Percentiles rank a stretch among this genome's conserved stretches.
These are phyloP conservation scores for Limulus polyphemus DNA, from an alignment of 2,888 invertebrate species.

Conservation along the genomic window DNA sequence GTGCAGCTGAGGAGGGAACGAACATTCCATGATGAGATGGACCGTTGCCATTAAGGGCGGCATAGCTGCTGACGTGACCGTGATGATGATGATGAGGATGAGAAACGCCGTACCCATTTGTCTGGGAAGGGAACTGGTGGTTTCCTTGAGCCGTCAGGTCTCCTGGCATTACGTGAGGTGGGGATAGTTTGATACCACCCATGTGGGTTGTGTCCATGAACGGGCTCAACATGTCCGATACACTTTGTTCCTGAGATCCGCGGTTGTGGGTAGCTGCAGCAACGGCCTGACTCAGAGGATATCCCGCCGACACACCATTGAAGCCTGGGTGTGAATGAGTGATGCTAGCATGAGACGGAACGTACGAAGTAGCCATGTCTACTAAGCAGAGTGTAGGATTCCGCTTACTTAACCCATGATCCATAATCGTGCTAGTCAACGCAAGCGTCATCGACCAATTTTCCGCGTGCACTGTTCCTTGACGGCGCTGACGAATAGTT, in stretches of 20 bases:
- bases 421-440: background rate
- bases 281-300: slow-evolving; percentile 13
- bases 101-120: slow-evolving; percentile 31
- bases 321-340: slow-evolving; percentile 6
- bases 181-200: slow-evolving; percentile 39
- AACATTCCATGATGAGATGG: slow-evolving; percentile 37
- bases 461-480: too few relatives aligned
- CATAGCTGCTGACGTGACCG: slow-evolving; percentile 35
- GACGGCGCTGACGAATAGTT: too few relatives aligned
- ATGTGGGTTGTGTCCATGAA: slow-evolving; percentile 59
- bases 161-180: slow-evolving; percentile 34
- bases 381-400: too few relatives aligned
- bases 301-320: slow-evolving; percentile 14
- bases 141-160: slow-evolving; percentile 15
- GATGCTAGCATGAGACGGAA: background rate
- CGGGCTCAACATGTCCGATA: slow-evolving; percentile 58
- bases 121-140: slow-evolving; percentile 39
- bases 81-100: slow-evolving; percentile 30
- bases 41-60: slow-evolving; percentile 46
- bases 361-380: background rate
- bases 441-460: background rate
- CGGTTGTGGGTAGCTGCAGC: slow-evolving; percentile 5
- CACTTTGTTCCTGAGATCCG: too few relatives aligned
- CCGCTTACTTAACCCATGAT: too few relatives aligned
- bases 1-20: slow-evolving; percentile 18